A percentile compares a stretch with the other conserved stretches of the same genome.
Evolutionary conservation across 2,888 invertebrate species (phyloP).

Genomic region (Anticlea derivata): DNA sequence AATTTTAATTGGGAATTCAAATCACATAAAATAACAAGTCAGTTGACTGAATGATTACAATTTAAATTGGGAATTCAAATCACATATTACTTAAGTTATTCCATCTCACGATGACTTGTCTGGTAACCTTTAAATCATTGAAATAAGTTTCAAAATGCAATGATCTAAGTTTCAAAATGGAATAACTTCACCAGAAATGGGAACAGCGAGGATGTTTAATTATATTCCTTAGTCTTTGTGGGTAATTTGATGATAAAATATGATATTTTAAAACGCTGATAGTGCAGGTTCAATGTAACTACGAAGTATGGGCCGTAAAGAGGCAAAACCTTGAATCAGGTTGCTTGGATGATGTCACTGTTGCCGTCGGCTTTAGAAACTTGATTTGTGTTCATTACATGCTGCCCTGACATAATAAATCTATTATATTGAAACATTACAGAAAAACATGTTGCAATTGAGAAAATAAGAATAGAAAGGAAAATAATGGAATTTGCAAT

Average conservation of each 20-base stretch:
- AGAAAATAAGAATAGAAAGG: too few species aligned
- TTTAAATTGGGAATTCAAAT: slow-evolving; percentile 10
- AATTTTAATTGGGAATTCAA: slow-evolving; percentile 15
- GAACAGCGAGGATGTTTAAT: too few species aligned
- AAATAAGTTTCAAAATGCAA: too few species aligned
- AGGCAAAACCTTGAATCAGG: slow-evolving; percentile 43
- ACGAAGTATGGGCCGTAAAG: slow-evolving; percentile 12
- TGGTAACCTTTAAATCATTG: too few species aligned
- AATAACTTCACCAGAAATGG: too few species aligned
- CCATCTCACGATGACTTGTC: too few species aligned
- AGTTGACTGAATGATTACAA: slow-evolving; percentile 41
- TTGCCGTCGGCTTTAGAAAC: slow-evolving; percentile 15
- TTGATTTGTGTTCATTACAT: slow-evolving; percentile 5
- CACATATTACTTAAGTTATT: too few species aligned
- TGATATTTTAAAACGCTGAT: slow-evolving; percentile 2
- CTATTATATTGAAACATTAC: not conserved
- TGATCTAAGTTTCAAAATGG: too few species aligned
- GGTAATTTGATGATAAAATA: not conserved
- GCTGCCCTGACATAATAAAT: slow-evolving; percentile 13
- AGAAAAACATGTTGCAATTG: not conserved
- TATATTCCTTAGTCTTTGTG: too few species aligned
- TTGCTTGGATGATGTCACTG: slow-evolving; percentile 55
- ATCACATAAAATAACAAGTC: slow-evolving; percentile 35
- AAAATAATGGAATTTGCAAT: too few species aligned
- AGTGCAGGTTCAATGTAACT: not conserved